Percentiles rank a stretch among this genome's conserved stretches.
Evolutionary conservation across 2,113 vertebrate species (phyloP).

Genomic region (Prochilodus magdalenae): DNA sequence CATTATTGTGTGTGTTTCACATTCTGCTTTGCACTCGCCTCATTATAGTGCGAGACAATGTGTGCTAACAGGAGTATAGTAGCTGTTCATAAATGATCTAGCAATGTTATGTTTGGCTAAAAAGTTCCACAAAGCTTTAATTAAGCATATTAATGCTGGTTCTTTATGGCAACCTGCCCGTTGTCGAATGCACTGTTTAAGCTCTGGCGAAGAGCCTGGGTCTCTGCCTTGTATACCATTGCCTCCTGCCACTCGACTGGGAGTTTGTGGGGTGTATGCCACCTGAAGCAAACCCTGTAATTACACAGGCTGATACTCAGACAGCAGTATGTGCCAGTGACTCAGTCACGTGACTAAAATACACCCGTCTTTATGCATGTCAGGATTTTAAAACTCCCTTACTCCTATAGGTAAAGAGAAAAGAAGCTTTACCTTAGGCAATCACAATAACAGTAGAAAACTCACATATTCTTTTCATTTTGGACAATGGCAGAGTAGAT

Average conservation of each 20-base stretch:
- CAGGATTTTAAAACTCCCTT: neutral
- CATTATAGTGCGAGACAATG: neutral
- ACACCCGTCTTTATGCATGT: neutral
- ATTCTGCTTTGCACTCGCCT: neutral
- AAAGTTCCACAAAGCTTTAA: neutral
- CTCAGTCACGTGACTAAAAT: neutral
- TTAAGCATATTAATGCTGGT: neutral
- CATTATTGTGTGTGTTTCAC: neutral
- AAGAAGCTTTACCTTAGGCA: neutral
- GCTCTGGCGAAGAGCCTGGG: neutral
- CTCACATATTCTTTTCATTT: constrained; percentile 14
- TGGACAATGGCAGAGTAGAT: constrained; percentile 42
- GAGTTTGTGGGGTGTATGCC: neutral
- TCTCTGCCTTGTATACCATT: neutral
- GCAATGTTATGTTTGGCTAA: neutral
- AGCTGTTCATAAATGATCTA: neutral
- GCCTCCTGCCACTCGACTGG: neutral
- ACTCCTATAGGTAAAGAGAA: neutral
- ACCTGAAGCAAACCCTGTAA: constrained; percentile 22
- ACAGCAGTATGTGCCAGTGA: neutral
- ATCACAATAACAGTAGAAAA: constrained; percentile 32
- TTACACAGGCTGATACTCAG: constrained; percentile 1
- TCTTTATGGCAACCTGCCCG: neutral
- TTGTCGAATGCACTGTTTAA: constrained; percentile 3
- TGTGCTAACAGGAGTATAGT: neutral